Conservation (phyloP, 2,113 vertebrate genomes). For the Engraulis encrasicolus region DNA sequence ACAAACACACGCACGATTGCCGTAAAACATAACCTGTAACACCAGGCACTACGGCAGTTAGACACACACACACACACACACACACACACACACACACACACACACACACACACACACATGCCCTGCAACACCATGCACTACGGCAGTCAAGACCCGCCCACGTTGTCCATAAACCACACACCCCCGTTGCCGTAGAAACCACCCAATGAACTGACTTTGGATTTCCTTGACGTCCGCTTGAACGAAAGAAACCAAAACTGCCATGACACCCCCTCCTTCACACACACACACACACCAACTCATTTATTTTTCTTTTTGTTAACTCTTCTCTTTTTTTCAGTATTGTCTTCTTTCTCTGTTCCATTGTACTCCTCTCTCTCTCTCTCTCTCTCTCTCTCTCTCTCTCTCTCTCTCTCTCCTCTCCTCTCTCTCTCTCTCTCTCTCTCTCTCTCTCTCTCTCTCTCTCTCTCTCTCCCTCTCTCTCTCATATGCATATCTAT, state of each 20-base stretch:
- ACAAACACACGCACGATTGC: too few relatives aligned
- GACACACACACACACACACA: background rate
- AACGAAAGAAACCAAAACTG: slow-evolving; percentile 71
- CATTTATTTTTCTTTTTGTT: slow-evolving; percentile 9
- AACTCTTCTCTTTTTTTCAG: background rate
- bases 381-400: background rate
- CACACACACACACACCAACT: slow-evolving; percentile 19
- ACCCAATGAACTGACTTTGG: slow-evolving; percentile 59
- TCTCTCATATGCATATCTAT: background rate
- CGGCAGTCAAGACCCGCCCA: slow-evolving; percentile 79
- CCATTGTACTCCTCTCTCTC: slow-evolving; percentile 26
- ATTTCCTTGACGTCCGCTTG: background rate
- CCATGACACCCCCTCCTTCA: slow-evolving; percentile 39
- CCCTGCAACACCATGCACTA: slow-evolving; percentile 98
- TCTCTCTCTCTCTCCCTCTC: slow-evolving; percentile 1
- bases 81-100: background rate
- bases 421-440: slow-evolving; percentile 13
- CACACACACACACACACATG: background rate
- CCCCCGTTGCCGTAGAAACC: slow-evolving; percentile 32
- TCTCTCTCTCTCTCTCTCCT: slow-evolving; percentile 43
- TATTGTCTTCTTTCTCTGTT: too few relatives aligned
- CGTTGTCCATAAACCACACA: slow-evolving; percentile 37
- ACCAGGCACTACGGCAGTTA: too few relatives aligned
- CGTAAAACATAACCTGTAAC: too few relatives aligned
- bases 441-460: background rate